A percentile compares a stretch with the other conserved stretches of the same genome.
These are phyloP conservation scores for Strigamia maritima DNA, from an alignment of 2,888 invertebrate species.

Conservation along the genomic window DNA sequence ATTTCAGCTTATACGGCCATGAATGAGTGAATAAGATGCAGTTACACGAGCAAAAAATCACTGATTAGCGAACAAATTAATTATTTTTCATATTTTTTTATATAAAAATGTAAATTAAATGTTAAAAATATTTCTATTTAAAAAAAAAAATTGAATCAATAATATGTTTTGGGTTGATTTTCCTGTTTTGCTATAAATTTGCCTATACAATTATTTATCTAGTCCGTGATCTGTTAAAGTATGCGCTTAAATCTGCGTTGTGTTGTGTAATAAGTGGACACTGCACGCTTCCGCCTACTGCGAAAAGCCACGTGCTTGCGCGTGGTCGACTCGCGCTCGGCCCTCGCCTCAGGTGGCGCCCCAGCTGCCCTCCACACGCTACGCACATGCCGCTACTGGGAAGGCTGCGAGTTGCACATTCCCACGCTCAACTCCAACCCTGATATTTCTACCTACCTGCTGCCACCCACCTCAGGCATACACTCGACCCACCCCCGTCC, in stretches of 20 bases:
- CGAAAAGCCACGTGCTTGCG: conserved; percentile 28
- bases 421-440: conserved; percentile 30
- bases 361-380: conserved; percentile 37
- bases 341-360: conserved; percentile 31
- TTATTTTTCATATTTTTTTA: too few relatives aligned
- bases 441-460: conserved; percentile 10
- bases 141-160: background rate
- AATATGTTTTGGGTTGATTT: too few relatives aligned
- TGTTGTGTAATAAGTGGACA: background rate
- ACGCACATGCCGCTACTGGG: conserved; percentile 36
- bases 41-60: background rate
- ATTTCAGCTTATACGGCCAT: conserved; percentile 7
- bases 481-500: background rate
- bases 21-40: background rate
- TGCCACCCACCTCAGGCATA: background rate
- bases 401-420: conserved; percentile 5
- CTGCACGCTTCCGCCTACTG: background rate
- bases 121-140: background rate
- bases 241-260: background rate
- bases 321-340: conserved; percentile 30
- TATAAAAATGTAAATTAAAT: too few relatives aligned
- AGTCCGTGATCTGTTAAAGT: background rate
- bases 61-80: background rate
- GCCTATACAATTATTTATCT: background rate
- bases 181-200: background rate